These are phyloP conservation scores for Turnix velox DNA, from an alignment of 2,113 vertebrate species.

Conservation along the genomic window DNA sequence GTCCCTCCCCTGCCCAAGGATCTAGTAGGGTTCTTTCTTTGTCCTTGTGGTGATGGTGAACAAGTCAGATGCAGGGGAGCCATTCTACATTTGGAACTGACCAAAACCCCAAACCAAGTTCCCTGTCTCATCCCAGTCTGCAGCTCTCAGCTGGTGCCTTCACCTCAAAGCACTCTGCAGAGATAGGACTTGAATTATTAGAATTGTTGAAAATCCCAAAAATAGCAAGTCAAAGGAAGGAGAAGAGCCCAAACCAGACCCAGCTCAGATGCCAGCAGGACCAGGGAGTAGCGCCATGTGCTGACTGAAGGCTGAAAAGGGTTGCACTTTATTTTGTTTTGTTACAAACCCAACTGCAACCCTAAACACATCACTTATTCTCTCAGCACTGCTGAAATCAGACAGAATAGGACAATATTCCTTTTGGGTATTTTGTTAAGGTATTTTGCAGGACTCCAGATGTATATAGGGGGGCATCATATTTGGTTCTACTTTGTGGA, in stretches of 20 bases:
- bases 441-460: neutral
- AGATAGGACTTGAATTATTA: neutral
- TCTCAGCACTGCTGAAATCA: neutral
- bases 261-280: neutral
- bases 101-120: neutral
- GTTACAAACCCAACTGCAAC: accelerated
- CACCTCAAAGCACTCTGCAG: accelerated
- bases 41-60: neutral
- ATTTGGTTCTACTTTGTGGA: neutral
- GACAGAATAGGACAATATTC: neutral
- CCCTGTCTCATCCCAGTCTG: too few species aligned
- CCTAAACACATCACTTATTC: neutral
- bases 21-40: neutral
- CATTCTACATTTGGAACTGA: neutral
- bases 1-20: neutral
- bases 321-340: accelerated
- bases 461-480: neutral
- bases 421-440: neutral
- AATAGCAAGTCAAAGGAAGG: neutral
- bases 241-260: neutral
- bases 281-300: accelerated
- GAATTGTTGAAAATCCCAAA: neutral
- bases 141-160: neutral
- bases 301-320: neutral
- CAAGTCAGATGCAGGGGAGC: neutral